Base-by-base conservation (phyloP, 2,888 invertebrate species). In the Hypomecis punctinalis region DNA sequence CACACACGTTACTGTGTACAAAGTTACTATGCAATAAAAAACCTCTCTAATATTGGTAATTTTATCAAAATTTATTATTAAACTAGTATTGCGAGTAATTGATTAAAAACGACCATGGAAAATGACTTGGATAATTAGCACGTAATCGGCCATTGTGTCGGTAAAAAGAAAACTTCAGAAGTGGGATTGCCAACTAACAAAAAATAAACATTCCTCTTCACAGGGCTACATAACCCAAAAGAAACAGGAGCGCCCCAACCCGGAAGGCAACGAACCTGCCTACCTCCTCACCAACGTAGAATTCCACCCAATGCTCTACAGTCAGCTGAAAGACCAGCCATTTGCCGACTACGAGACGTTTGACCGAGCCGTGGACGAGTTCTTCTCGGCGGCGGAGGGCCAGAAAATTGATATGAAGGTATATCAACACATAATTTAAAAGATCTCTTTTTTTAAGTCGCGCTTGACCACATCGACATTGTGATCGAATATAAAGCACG, bases 321-420 rank as follows among this genome's bases (percentile, higher is more conserved):
- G 93, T 0, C 99, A 99, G 80, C 95, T 96, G 81, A 93, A 91
- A 72, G 87, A 89, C 1, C 87, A 89, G 70, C 95, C 96, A 0
- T 89, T 92, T 68, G 88, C 94, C 37, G 95, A 96, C 76, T 96
- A 96, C 81, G 95, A 95, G 0, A 94, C 95, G 0, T 98, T 98
- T 80, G 97, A 98, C 86, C 89, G 95, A 67, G 97, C 99, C 0
- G 97, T 98, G 0, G 99, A 99, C 89, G 98, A 99, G 82, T 99
- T 98, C 89, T 99, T 96, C 91, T 99, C 99, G 0, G 96, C 96
- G 36, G 88, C 98, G 76, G 99, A 99, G 86, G 96, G 97, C 7
- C 99, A 99, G 89, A 99, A 98, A 86, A 95, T 98, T 76, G 99
- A 99, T 82, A 87, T 98, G 78, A 98, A 97, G 90, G 95, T 92